Percentiles rank a stretch among this genome's conserved stretches.
Conservation (phyloP, 2,797 vertebrate species). For the Protosalanx chinensis region DNA sequence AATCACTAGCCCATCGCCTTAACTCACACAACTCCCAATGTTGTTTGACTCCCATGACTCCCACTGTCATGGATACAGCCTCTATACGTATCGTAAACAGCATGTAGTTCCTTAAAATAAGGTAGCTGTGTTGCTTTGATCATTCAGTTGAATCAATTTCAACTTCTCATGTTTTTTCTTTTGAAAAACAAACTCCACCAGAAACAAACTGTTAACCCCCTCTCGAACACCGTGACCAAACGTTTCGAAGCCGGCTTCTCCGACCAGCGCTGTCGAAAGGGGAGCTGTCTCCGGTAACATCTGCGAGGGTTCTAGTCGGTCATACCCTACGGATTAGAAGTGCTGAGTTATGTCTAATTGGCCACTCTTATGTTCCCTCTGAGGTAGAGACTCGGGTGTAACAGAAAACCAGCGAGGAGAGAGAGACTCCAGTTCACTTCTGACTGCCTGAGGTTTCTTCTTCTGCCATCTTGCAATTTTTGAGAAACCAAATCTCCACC, state of each 20-base stretch:
- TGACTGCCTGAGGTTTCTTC: conserved; percentile 13
- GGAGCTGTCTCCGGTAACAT: not conserved
- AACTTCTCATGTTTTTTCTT: no score
- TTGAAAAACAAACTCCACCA: not conserved
- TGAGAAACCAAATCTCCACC: conserved; percentile 21
- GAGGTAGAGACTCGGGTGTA: not conserved
- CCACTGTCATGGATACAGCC: no score
- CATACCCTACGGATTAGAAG: not conserved
- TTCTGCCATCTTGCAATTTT: conserved; percentile 15
- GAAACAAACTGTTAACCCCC: not conserved
- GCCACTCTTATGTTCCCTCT: not conserved
- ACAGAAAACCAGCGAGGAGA: not conserved
- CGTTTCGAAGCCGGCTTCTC: not conserved
- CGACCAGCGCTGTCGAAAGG: no score
- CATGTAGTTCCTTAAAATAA: no score
- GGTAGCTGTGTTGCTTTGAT: no score
- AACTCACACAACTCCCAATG: no score
- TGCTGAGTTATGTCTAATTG: conserved; percentile 5
- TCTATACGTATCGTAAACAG: no score
- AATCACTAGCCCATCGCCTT: no score
- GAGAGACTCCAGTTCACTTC: conserved; percentile 2
- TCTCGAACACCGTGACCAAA: not conserved
- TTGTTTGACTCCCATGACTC: no score
- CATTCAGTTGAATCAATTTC: no score
- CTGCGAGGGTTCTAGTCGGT: not conserved